phyloP scores from a whole-genome alignment of 2,888 invertebrate genomes.

The Dasysyrphus tricinctus region DNA sequence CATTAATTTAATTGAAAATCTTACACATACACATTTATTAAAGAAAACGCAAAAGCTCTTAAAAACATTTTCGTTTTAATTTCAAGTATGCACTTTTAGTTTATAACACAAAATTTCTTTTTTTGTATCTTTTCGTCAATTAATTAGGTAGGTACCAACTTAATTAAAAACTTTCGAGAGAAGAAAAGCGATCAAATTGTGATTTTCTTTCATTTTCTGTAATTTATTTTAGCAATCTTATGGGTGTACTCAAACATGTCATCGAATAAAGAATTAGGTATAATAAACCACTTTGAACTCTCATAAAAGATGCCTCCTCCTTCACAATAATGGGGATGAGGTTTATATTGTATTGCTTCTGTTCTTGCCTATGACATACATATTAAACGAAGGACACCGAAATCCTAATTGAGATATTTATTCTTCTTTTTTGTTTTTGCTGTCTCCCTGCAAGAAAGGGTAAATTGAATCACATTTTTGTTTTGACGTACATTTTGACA shows the following conservation, averaged over 20 bases:
- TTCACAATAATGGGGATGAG: neutral
- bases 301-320: neutral
- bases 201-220: neutral
- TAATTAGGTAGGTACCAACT: neutral
- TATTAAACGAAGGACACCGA: neutral
- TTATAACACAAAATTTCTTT: neutral
- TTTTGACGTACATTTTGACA: conserved; percentile 8
- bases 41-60: too few relatives aligned
- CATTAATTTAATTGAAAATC: too few relatives aligned
- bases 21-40: too few relatives aligned
- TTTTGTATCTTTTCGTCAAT: neutral
- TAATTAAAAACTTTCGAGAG: neutral
- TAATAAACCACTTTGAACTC: neutral
- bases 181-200: neutral
- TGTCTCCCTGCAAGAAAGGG: neutral
- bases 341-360: neutral
- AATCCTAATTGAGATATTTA: neutral
- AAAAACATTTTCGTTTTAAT: neutral
- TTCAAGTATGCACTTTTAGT: neutral
- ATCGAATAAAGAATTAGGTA: neutral
- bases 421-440: neutral
- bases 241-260: neutral
- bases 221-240: neutral
- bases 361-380: neutral
- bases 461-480: neutral